A percentile compares a stretch with the other conserved stretches of the same genome.
Conservation (phyloP, 2,797 vertebrate species). For the Spinibarbus caldwelli region DNA sequence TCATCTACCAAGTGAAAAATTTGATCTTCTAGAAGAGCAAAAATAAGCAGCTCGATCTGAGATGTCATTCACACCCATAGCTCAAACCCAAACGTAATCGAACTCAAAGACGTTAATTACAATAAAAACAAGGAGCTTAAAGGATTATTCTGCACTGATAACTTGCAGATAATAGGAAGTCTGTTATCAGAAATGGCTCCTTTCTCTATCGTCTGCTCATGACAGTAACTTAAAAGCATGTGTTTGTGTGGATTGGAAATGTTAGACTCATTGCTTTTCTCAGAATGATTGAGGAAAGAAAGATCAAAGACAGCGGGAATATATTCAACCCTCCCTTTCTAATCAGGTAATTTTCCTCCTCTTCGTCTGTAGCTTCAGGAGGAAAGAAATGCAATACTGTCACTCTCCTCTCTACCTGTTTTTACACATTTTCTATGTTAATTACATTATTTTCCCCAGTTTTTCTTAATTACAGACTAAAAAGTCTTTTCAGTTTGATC, state of each 20-base stretch:
- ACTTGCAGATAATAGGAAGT: slow-evolving; percentile 66
- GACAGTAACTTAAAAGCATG: slow-evolving; percentile 7
- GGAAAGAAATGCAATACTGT: slow-evolving; percentile 19
- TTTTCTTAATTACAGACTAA: not conserved
- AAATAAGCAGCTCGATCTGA: not conserved
- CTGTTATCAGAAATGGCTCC: slow-evolving; percentile 65
- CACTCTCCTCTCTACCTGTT: slow-evolving; percentile 16
- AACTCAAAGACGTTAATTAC: slow-evolving; percentile 70
- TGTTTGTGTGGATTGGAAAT: too few species aligned
- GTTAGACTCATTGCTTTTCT: slow-evolving; percentile 11
- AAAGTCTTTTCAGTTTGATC: not conserved
- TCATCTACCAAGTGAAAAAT: not conserved
- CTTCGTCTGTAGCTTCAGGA: slow-evolving; percentile 17
- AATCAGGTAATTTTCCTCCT: slow-evolving; percentile 17
- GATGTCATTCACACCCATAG: not conserved
- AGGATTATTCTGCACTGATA: slow-evolving; percentile 74
- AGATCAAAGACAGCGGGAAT: slow-evolving; percentile 36
- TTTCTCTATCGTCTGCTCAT: slow-evolving; percentile 31
- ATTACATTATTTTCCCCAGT: not conserved
- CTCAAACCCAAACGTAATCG: too few species aligned
- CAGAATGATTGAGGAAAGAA: slow-evolving; percentile 23
- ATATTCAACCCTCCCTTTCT: not conserved
- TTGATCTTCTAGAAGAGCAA: not conserved
- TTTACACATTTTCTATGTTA: not conserved
- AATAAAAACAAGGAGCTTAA: slow-evolving; percentile 77